These are phyloP conservation scores for Acrobasis suavella DNA, from an alignment of 2,888 invertebrate species.

Conservation along the genomic window DNA sequence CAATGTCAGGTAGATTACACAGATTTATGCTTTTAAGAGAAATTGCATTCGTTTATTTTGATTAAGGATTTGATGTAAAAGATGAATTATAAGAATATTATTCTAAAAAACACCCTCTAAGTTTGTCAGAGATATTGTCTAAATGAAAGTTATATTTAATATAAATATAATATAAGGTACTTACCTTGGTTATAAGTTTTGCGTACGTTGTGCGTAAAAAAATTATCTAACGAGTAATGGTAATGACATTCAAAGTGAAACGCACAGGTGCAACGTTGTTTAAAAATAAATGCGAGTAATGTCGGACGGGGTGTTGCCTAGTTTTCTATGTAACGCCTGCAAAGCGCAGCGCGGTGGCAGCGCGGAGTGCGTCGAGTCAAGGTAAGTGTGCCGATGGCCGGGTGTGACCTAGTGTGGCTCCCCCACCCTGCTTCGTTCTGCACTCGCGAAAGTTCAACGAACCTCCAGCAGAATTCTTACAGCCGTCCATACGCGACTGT, in stretches of 20 bases:
- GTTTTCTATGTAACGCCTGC: conserved; percentile 66
- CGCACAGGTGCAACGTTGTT: conserved; percentile 32
- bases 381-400: conserved; percentile 82
- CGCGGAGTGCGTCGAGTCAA: conserved; percentile 73
- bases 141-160: not conserved
- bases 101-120: too few relatives aligned
- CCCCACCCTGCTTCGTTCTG: conserved; percentile 76
- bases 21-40: too few relatives aligned
- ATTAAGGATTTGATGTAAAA: too few relatives aligned
- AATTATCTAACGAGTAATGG: conserved; percentile 3
- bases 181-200: not conserved
- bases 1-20: too few relatives aligned
- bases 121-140: too few relatives aligned
- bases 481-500: conserved; percentile 75
- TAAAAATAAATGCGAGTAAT: conserved; percentile 52
- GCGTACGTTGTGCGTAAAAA: not conserved
- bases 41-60: too few relatives aligned
- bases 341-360: conserved; percentile 49
- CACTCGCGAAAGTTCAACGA: conserved; percentile 80
- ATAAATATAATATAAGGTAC: too few relatives aligned
- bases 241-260: conserved; percentile 2
- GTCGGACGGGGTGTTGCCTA: conserved; percentile 58
- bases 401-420: conserved; percentile 77
- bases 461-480: conserved; percentile 78
- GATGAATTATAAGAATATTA: too few relatives aligned